Conservation (phyloP, 2,797 vertebrate species). For the Coreius guichenoti region DNA sequence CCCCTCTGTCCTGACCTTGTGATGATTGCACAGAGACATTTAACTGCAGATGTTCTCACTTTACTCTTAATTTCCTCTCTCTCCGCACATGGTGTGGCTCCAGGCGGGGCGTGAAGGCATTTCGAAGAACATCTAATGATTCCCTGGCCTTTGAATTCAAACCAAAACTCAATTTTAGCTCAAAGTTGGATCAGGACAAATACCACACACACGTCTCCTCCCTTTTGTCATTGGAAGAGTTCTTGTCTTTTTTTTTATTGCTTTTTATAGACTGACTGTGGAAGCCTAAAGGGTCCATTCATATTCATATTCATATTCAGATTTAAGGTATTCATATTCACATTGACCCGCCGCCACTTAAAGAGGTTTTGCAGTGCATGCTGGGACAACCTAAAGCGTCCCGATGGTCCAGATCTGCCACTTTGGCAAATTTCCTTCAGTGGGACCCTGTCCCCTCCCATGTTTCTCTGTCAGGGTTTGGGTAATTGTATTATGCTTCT, state of each 20-base stretch:
- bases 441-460: constrained; percentile 40
- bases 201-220: background rate
- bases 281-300: constrained; percentile 56
- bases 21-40: constrained; percentile 44
- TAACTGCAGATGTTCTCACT: constrained; percentile 52
- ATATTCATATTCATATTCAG: constrained; percentile 70
- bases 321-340: constrained; percentile 71
- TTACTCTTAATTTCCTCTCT: constrained; percentile 40
- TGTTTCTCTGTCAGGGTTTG: constrained; percentile 49
- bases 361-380: constrained; percentile 10
- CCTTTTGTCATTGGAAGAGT: constrained; percentile 12
- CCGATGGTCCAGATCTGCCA: constrained; percentile 33
- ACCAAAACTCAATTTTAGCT: constrained; percentile 16
- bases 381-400: constrained; percentile 16
- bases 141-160: background rate
- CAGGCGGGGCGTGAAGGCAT: constrained; percentile 5
- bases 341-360: constrained; percentile 1
- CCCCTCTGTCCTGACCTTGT: constrained; percentile 51
- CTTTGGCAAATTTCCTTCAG: constrained; percentile 48
- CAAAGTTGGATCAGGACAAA: background rate
- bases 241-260: constrained; percentile 21
- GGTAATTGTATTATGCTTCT: constrained; percentile 74
- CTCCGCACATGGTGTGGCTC: constrained; percentile 19
- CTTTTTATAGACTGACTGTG: background rate
- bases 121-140: background rate